These are phyloP conservation scores for Corythornis cristatus DNA, from an alignment of 2,113 vertebrate genomes.

Conservation along the genomic window DNA sequence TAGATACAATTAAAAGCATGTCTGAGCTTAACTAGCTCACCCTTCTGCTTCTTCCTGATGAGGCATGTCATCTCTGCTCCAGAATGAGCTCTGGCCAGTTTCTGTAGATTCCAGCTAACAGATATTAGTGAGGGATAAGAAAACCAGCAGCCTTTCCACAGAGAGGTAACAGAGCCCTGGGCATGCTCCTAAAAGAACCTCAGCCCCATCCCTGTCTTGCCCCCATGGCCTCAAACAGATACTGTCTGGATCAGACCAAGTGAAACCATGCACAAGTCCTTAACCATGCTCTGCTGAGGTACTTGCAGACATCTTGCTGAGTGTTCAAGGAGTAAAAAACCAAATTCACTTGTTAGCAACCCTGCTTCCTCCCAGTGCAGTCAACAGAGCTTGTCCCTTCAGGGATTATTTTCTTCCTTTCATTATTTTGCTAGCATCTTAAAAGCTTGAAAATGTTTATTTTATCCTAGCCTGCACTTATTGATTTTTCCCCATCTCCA, in stretches of 20 bases:
- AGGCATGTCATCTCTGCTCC: neutral
- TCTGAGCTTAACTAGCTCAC: neutral
- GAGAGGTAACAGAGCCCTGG: neutral
- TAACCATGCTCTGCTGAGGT: neutral
- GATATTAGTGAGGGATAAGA: neutral
- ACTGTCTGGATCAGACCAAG: neutral
- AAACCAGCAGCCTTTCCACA: neutral
- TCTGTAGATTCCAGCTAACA: neutral
- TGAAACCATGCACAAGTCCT: neutral
- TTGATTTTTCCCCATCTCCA: neutral
- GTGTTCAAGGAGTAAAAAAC: neutral
- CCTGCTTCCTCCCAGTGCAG: neutral
- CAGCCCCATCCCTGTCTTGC: neutral
- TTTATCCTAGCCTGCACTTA: neutral
- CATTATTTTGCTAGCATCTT: slow-evolving; percentile 2
- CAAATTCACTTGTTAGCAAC: neutral
- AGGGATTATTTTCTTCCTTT: slow-evolving; percentile 14
- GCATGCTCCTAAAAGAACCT: neutral
- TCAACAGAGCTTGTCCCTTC: neutral
- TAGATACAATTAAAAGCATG: neutral
- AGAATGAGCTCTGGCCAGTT: neutral
- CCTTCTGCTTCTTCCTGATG: neutral
- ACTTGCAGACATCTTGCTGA: neutral
- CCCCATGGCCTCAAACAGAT: neutral
- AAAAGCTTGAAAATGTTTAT: slow-evolving; percentile 26